Evolutionary conservation across 2,888 invertebrate genomes (phyloP).

Genomic region (Pristionchus entomophagus): DNA sequence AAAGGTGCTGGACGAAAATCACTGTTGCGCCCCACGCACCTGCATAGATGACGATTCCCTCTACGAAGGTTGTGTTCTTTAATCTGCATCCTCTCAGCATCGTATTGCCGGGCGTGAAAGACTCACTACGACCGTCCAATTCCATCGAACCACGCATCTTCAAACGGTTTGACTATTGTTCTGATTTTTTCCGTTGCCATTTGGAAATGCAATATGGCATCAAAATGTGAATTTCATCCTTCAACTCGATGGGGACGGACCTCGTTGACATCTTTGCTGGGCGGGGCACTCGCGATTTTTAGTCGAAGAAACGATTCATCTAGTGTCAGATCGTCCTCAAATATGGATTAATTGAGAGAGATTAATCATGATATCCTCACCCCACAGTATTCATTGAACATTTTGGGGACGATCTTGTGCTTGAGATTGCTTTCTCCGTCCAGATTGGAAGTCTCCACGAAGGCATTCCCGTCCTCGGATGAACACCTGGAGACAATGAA

Average conservation of each 20-base stretch:
- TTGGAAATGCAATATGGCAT: too few species aligned
- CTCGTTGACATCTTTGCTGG: slow-evolving; percentile 24
- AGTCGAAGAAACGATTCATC: not conserved
- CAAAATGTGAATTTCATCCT: not conserved
- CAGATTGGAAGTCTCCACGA: slow-evolving; percentile 93
- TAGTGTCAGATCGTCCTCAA: not conserved
- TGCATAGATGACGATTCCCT: slow-evolving; percentile 95
- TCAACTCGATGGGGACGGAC: not conserved
- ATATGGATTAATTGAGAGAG: not conserved
- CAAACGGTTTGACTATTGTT: too few species aligned
- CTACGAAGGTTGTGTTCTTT: slow-evolving; percentile 94
- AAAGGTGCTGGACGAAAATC: too few species aligned
- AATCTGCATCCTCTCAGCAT: slow-evolving; percentile 91
- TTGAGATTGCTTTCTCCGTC: slow-evolving; percentile 96
- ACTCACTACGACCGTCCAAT: not conserved
- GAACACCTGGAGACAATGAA: slow-evolving; percentile 26
- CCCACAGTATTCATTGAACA: slow-evolving; percentile 82
- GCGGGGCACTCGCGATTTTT: slow-evolving; percentile 19
- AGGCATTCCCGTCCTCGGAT: slow-evolving; percentile 76
- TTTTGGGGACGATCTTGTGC: slow-evolving; percentile 80
- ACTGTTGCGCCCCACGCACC: too few species aligned
- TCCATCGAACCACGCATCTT: slow-evolving; percentile 40
- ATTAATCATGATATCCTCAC: not conserved
- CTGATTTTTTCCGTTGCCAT: too few species aligned
- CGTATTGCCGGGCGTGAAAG: slow-evolving; percentile 82